Evolutionary conservation across 1,140 invertebrate species (phyloP).

Genomic region (Tetramorium simillimum): DNA sequence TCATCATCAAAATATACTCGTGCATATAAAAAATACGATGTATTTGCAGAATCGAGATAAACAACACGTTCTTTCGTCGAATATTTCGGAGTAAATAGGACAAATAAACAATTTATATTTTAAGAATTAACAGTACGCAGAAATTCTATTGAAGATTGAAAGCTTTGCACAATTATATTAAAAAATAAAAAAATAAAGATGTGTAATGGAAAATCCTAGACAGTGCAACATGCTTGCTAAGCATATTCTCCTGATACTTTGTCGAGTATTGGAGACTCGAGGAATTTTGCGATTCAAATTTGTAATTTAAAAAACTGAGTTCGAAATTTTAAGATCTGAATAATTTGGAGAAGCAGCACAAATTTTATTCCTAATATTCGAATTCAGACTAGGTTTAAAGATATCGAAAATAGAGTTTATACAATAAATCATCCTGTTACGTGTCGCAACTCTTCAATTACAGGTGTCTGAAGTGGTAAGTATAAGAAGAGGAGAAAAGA

Average conservation of each 20-base stretch:
- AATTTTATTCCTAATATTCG: background rate
- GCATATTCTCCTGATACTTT: background rate
- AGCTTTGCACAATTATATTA: background rate
- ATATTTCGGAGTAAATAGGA: background rate
- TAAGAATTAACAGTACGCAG: background rate
- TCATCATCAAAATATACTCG: background rate
- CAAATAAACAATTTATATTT: background rate
- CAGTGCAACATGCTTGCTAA: background rate
- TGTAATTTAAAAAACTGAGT: background rate
- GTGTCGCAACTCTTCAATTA: background rate
- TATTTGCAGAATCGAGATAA: slow-evolving; percentile 1
- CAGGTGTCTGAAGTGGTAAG: background rate
- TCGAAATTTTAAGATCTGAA: background rate
- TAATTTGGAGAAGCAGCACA: background rate
- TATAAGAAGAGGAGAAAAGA: background rate
- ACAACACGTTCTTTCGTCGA: background rate
- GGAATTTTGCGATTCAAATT: background rate
- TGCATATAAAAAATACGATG: background rate
- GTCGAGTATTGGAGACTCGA: background rate
- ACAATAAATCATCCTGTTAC: background rate
- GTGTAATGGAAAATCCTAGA: background rate
- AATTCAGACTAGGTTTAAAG: background rate
- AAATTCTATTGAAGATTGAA: background rate
- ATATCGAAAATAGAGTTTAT: background rate
- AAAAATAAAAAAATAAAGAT: background rate